Base-by-base conservation (phyloP, 2,888 invertebrate genomes). In the Cremastobaeus sp. region DNA sequence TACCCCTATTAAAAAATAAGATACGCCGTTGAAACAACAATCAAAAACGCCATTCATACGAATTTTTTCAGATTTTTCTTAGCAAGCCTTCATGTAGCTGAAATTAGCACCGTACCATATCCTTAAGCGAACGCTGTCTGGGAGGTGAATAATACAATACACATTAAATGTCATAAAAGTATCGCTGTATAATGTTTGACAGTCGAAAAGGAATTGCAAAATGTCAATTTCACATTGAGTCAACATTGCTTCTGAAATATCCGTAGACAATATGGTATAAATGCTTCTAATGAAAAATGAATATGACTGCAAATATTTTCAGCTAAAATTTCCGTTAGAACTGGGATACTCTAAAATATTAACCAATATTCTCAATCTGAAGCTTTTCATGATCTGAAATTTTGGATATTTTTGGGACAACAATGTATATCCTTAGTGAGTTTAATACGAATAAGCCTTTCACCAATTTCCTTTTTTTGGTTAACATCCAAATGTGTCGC, bases 311-410 rank as follows among this genome's bases (percentile, higher is more conserved):
- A 43, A 43, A 2, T 9, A 25, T 11, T 21, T 5, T 8, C 14
- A 2, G 3, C 8, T 12, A 43, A 25, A 25, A 25, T 43, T 1
- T 25, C 8, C 1, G 11, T 25, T 0, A 43, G 8, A 6, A 60
- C 65, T 2, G 62, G 76, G 4, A 71, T 25, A 12, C 69, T 72
- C 11, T 62, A 74, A 37, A 47, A 34, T 11, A 74, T n/a, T 0
- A 74, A 35, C 69, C 74, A 76, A 11, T 54, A 72, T 20, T 50
- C 55, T 48, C 69, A 69, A 20, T 76, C 72, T 0, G 57, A 37
- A 6, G 72, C 72, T 37, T 66, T 72, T 45, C 64, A 68, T 14
- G 20, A 47, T 45, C 25, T 59, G 0, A 3, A 4, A 12, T 11
- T 34, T 32, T 48, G 32, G 34, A 48, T 11, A 48, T 12, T 48